These are phyloP conservation scores for Cataglyphis altisquamis DNA, from an alignment of 2,888 invertebrate genomes.

Conservation along the genomic window DNA sequence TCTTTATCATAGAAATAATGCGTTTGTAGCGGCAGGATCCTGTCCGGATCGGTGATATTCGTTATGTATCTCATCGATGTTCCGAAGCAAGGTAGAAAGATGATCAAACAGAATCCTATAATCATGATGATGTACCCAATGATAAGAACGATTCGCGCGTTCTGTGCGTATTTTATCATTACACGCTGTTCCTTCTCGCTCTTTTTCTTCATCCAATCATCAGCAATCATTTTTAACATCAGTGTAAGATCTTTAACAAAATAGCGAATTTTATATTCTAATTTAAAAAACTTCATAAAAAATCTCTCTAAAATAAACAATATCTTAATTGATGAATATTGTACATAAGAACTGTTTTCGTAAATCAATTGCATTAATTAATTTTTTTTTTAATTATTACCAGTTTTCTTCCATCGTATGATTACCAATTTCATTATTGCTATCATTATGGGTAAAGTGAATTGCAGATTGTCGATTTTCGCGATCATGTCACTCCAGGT, in stretches of 20 bases:
- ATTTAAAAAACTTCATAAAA: too few species aligned
- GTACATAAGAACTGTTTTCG: too few species aligned
- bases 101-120: not conserved
- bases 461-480: conserved; percentile 58
- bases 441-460: conserved; percentile 43
- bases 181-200: not conserved
- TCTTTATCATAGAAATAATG: not conserved
- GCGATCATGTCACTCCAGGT: conserved; percentile 56
- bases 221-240: not conserved
- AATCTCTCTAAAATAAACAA: too few species aligned
- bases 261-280: not conserved
- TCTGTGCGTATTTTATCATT: conserved; percentile 1
- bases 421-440: conserved; percentile 45
- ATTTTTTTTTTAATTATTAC: conserved; percentile 29
- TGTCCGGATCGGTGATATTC: conserved; percentile 2
- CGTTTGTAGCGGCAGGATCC: not conserved
- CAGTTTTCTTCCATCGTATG: conserved; percentile 60
- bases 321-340: too few species aligned
- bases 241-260: conserved; percentile 6
- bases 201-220: conserved; percentile 3
- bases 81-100: not conserved
- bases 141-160: not conserved
- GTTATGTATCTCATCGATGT: not conserved
- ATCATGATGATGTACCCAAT: not conserved
- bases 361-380: not conserved